Percentiles rank a stretch among this genome's conserved stretches.
Evolutionary conservation across 1,140 invertebrate species (phyloP).

Genomic region (Neodiprion pinetum): DNA sequence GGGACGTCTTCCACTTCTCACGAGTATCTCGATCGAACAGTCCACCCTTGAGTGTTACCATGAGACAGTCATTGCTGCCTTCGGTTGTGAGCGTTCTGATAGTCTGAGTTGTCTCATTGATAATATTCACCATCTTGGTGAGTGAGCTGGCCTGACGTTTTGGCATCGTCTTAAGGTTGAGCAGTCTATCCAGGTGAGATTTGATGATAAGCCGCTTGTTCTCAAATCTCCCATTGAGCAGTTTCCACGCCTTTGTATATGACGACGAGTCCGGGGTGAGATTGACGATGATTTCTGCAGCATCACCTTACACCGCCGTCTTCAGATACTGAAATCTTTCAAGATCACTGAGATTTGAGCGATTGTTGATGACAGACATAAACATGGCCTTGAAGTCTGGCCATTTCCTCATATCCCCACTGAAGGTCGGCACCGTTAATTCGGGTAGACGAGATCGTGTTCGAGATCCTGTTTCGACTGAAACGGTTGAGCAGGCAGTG

Average conservation of each 20-base stretch:
- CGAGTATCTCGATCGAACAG: constrained; percentile 9
- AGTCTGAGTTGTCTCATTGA: neutral
- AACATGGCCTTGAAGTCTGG: neutral
- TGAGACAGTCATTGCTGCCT: constrained; percentile 5
- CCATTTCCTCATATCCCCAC: neutral
- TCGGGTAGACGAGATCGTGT: too few species aligned
- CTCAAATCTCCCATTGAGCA: constrained; percentile 13
- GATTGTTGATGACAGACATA: neutral
- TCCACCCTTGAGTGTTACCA: constrained; percentile 11
- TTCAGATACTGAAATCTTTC: constrained; percentile 18
- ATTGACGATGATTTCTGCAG: constrained; percentile 16
- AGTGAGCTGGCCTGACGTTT: neutral
- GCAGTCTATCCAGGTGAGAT: constrained; percentile 6
- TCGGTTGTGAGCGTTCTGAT: neutral
- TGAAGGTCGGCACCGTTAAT: neutral
- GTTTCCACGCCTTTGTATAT: constrained; percentile 1
- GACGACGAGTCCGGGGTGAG: too few species aligned
- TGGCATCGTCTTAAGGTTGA: neutral
- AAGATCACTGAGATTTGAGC: neutral
- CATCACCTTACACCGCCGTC: neutral
- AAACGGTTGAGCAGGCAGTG: neutral
- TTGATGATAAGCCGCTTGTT: constrained; percentile 19
- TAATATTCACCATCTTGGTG: constrained; percentile 1
- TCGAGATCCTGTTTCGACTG: neutral
- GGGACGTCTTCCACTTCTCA: constrained; percentile 20